phyloP scores from a whole-genome alignment of 2,113 vertebrate species.

The Baryphthengus martii region DNA sequence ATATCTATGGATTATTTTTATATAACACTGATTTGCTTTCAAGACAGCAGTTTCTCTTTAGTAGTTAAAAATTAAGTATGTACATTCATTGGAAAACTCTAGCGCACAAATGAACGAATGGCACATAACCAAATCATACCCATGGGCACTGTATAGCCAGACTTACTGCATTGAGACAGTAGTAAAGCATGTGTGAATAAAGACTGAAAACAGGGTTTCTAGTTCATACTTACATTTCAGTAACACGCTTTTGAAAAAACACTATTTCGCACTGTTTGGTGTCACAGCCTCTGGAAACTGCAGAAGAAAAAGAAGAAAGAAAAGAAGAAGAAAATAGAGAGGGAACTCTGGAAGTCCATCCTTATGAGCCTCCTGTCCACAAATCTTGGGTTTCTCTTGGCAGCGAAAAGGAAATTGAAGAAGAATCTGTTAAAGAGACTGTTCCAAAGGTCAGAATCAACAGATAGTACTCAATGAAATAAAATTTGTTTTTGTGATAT shows the following conservation, averaged over 20 bases:
- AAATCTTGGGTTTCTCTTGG: conserved; percentile 87
- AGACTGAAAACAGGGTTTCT: not conserved
- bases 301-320: conserved; percentile 43
- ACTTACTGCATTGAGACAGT: not conserved
- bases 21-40: not conserved
- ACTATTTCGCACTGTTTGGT: not conserved
- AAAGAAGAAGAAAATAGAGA: conserved; percentile 63
- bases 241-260: not conserved
- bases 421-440: conserved; percentile 78
- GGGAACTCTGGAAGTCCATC: not conserved
- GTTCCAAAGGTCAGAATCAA: conserved; percentile 72
- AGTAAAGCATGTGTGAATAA: not conserved
- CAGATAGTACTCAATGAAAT: not conserved
- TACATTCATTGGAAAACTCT: not conserved
- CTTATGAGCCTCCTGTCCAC: conserved; percentile 64
- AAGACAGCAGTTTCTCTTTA: not conserved
- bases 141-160: not conserved
- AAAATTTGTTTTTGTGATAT: not conserved
- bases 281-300: conserved; percentile 69
- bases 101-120: not conserved
- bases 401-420: conserved; percentile 89
- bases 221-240: not conserved
- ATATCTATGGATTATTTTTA: not conserved
- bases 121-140: not conserved
- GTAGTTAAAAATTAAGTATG: not conserved